phyloP scores from a whole-genome alignment of 2,797 vertebrate species.

The Leptatherina wallacei region DNA sequence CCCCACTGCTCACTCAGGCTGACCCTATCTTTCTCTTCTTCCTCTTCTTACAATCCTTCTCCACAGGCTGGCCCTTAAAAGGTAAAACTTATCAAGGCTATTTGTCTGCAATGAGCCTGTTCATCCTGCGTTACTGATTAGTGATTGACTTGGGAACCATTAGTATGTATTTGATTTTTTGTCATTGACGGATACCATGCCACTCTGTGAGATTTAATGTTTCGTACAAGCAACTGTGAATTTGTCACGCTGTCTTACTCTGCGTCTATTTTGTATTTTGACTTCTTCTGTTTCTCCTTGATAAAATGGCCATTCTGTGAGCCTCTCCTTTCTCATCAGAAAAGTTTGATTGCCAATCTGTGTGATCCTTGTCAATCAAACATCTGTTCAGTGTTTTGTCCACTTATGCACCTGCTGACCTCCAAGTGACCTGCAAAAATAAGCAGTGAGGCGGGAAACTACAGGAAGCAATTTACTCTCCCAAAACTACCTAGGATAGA shows the following conservation, averaged over 20 bases:
- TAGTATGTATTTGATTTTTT: constrained; percentile 67
- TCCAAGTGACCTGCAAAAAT: constrained; percentile 83
- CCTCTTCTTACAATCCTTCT: constrained; percentile 61
- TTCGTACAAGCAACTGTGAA: constrained; percentile 56
- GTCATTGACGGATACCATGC: constrained; percentile 64
- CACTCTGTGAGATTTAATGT: constrained; percentile 69
- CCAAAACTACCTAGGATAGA: constrained; percentile 72
- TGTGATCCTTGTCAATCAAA: constrained; percentile 88
- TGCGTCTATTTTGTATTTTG: constrained; percentile 74
- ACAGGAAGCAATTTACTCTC: constrained; percentile 78
- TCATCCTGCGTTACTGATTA: constrained; percentile 77
- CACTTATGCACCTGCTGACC: constrained; percentile 87
- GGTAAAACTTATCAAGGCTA: constrained; percentile 71
- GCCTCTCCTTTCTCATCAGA: constrained; percentile 79
- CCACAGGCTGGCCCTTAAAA: constrained; percentile 55
- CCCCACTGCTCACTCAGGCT: constrained; percentile 59
- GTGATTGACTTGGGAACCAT: constrained; percentile 67
- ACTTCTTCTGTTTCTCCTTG: constrained; percentile 74
- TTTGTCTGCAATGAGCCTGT: constrained; percentile 73
- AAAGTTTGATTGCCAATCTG: constrained; percentile 86
- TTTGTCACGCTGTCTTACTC: constrained; percentile 62
- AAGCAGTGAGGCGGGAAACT: constrained; percentile 77
- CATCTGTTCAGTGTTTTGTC: constrained; percentile 84
- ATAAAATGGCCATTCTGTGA: constrained; percentile 72
- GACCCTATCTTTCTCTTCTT: constrained; percentile 63